These are phyloP conservation scores for Phyllostomus hastatus DNA, from an alignment of 2,113 vertebrate genomes.

Conservation along the genomic window DNA sequence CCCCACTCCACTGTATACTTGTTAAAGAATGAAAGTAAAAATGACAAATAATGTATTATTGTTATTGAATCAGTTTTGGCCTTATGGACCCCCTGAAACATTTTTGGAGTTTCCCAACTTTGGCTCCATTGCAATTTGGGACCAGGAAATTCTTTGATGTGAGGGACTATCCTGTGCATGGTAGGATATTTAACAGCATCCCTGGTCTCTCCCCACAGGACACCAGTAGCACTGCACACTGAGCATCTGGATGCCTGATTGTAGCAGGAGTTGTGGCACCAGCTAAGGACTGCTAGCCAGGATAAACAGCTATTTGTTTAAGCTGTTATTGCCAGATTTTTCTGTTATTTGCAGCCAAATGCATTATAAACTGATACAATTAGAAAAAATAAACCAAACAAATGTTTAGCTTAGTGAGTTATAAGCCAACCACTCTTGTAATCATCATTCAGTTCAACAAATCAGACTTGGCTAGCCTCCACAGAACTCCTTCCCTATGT, in stretches of 20 bases:
- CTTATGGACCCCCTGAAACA: background rate
- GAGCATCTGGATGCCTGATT: background rate
- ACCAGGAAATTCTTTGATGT: background rate
- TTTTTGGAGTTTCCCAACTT: background rate
- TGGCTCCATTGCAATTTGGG: background rate
- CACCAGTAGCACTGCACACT: background rate
- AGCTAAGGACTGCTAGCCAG: background rate
- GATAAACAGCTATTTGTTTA: slow-evolving; percentile 5
- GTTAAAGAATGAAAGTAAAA: background rate
- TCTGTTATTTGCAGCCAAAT: slow-evolving; percentile 10
- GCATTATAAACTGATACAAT: background rate
- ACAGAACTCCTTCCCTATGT: background rate
- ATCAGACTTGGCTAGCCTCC: background rate
- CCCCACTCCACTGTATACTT: background rate
- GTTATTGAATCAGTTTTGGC: background rate
- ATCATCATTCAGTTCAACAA: background rate
- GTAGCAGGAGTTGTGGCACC: background rate
- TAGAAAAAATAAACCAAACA: slow-evolving; percentile 32
- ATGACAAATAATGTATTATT: background rate
- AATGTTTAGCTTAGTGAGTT: slow-evolving; percentile 10
- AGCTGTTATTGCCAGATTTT: background rate
- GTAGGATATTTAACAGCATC: background rate
- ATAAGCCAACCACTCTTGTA: background rate
- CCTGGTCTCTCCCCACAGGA: background rate
- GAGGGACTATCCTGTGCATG: background rate